These are phyloP conservation scores for Zootermopsis nevadensis DNA, from an alignment of 2,888 invertebrate genomes.

Conservation along the genomic window DNA sequence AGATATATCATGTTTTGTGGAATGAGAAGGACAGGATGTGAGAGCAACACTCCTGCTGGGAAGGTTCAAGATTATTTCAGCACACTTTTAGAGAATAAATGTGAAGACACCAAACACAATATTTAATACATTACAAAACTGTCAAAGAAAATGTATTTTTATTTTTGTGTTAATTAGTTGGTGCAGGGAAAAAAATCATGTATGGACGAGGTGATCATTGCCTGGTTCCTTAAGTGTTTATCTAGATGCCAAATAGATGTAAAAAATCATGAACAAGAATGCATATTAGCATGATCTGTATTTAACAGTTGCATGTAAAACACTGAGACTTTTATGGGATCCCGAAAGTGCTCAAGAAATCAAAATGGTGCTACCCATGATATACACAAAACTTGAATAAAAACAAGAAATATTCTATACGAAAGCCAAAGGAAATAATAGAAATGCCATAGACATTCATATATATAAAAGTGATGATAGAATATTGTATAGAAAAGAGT, in stretches of 20 bases:
- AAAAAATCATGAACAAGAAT: neutral
- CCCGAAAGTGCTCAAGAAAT: slow-evolving; percentile 54
- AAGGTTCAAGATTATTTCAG: neutral
- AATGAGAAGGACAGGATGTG: neutral
- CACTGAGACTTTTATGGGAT: slow-evolving; percentile 45
- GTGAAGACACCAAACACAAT: neutral
- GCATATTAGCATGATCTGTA: neutral
- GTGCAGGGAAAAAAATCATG: neutral
- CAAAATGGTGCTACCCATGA: slow-evolving; percentile 54
- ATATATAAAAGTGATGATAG: neutral
- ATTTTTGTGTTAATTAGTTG: neutral
- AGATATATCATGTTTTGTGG: neutral
- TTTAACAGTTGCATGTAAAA: neutral
- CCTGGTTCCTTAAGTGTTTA: neutral
- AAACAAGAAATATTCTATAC: slow-evolving; percentile 12
- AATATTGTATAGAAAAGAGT: slow-evolving; percentile 17
- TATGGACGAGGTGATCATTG: neutral
- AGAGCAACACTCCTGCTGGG: neutral
- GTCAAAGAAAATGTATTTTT: neutral
- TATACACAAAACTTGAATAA: neutral
- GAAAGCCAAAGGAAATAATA: neutral
- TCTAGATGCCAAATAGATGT: neutral
- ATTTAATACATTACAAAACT: neutral
- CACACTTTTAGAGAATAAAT: neutral
- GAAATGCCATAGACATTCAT: neutral